Percentiles rank a stretch among this genome's conserved stretches.
phyloP scores from a whole-genome alignment of 2,888 invertebrate genomes.

The Caenorhabditis sp. region DNA sequence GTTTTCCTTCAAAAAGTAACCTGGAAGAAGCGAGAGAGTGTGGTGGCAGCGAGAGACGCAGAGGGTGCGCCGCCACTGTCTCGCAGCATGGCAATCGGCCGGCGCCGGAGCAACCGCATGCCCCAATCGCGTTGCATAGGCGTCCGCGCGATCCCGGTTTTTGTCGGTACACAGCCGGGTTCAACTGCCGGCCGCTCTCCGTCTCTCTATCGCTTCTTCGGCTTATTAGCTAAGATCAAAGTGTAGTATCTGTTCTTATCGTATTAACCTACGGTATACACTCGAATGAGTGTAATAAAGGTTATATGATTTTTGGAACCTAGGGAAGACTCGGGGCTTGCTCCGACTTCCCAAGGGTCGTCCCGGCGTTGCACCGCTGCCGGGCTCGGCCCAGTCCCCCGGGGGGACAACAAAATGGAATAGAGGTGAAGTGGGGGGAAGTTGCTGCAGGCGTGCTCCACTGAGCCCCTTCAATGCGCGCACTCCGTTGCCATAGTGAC shows the following conservation, averaged over 20 bases:
- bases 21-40: no score
- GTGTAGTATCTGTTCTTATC: slow-evolving; percentile 69
- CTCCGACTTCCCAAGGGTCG: slow-evolving; percentile 63
- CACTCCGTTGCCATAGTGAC: not conserved
- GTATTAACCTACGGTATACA: slow-evolving; percentile 68
- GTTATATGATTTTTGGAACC: slow-evolving; percentile 64
- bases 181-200: not conserved
- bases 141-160: slow-evolving; percentile 29
- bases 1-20: no score
- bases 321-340: slow-evolving; percentile 59
- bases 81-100: no score
- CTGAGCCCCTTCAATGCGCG: not conserved
- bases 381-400: slow-evolving; percentile 59
- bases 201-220: slow-evolving; percentile 57
- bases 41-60: no score
- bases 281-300: slow-evolving; percentile 65
- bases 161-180: slow-evolving; percentile 38
- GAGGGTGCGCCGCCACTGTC: no score
- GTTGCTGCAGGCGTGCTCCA: not conserved
- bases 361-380: slow-evolving; percentile 63
- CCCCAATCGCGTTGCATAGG: no score
- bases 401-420: slow-evolving; percentile 13
- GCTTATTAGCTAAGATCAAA: slow-evolving; percentile 69
- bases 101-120: no score
- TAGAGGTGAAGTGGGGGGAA: not conserved